phyloP scores from a whole-genome alignment of 53 echinoderm and acorn worm species.

The Hippasteria phrygiana region DNA sequence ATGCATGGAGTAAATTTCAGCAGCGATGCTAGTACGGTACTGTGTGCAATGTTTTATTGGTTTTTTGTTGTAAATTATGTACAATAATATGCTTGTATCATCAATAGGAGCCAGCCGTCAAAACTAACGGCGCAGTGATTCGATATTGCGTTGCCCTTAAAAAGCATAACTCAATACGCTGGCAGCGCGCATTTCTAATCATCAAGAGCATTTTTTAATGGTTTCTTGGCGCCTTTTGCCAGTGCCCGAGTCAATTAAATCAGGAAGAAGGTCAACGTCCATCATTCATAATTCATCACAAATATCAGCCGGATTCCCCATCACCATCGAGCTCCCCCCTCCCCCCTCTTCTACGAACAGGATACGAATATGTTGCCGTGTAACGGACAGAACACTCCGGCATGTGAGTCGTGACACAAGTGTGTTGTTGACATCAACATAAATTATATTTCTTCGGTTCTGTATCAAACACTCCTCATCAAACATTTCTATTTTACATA shows the following conservation, averaged over 20 bases:
- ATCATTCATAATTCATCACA: slow-evolving; percentile 10
- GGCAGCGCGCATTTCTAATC: not conserved
- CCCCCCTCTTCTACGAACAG: not conserved
- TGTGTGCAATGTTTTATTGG: too few species aligned
- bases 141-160: not conserved
- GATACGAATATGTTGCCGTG: too few species aligned
- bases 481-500: too few species aligned
- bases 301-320: not conserved
- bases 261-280: not conserved
- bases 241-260: not conserved
- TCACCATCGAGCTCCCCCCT: too few species aligned
- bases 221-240: slow-evolving; percentile 4
- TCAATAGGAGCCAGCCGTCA: not conserved
- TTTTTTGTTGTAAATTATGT: not conserved
- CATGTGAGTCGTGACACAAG: too few species aligned
- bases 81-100: not conserved
- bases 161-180: not conserved
- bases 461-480: too few species aligned
- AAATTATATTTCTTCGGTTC: too few species aligned
- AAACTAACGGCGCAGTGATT: not conserved
- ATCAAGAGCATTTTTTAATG: not conserved
- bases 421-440: too few species aligned
- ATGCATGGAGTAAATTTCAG: too few species aligned
- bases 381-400: too few species aligned
- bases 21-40: too few species aligned